A percentile compares a stretch with the other conserved stretches of the same genome.
Conservation (phyloP, 2,888 invertebrate genomes). For the Ophion obscuratus region DNA sequence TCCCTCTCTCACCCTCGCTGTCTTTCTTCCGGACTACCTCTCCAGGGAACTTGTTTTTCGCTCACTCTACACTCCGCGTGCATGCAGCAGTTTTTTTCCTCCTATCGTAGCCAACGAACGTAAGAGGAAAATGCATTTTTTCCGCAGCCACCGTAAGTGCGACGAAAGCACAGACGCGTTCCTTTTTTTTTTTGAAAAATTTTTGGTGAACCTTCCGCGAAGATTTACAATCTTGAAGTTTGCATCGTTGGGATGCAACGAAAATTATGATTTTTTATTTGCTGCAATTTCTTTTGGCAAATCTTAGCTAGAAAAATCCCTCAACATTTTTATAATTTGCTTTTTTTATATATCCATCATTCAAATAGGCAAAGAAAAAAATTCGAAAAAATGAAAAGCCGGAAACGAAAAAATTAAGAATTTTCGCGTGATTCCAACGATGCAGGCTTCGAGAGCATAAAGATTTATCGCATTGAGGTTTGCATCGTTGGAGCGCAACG, state of each 20-base stretch:
- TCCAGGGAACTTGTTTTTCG: slow-evolving; percentile 22
- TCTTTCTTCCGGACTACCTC: slow-evolving; percentile 37
- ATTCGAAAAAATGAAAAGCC: no score
- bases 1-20: slow-evolving; percentile 16
- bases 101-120: not conserved
- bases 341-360: no score
- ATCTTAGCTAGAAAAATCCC: no score
- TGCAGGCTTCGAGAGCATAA: no score
- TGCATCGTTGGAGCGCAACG: no score
- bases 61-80: slow-evolving; percentile 13
- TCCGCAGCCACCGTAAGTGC: not conserved
- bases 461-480: no score
- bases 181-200: not conserved
- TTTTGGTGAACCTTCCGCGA: not conserved
- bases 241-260: no score
- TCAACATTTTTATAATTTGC: not conserved
- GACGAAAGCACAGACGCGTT: not conserved
- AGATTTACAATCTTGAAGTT: not conserved
- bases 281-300: not conserved
- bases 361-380: no score
- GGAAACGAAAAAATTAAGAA: no score
- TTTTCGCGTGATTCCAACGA: no score
- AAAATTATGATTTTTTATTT: no score
- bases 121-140: not conserved
- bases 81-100: not conserved